Evolutionary conservation across 2,113 vertebrate genomes (phyloP).

Genomic region (Jacana jacana): DNA sequence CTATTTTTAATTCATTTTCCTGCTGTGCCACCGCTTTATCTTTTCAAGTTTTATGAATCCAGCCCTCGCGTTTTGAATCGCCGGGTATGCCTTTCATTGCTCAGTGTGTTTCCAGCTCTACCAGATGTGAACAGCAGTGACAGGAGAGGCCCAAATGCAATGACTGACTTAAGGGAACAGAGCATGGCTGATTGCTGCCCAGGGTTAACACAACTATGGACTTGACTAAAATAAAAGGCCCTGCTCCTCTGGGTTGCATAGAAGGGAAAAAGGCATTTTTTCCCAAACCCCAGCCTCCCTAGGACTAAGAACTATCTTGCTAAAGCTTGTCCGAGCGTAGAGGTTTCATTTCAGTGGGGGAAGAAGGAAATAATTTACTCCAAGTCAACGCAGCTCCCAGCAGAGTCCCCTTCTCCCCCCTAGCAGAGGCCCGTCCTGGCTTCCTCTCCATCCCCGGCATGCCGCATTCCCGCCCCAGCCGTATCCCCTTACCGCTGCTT

Average conservation of each 20-base stretch:
- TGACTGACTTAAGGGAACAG: not conserved
- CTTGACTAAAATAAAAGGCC: not conserved
- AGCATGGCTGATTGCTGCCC: not conserved
- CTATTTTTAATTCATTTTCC: slow-evolving; percentile 49
- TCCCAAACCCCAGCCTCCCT: not conserved
- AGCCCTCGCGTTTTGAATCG: not conserved
- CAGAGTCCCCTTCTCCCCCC: not conserved
- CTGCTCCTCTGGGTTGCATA: not conserved
- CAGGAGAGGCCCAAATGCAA: not conserved
- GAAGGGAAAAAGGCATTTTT: not conserved
- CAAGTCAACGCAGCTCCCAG: not conserved
- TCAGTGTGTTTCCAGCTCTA: not conserved
- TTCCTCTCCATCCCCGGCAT: not conserved
- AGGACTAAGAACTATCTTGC: not conserved
- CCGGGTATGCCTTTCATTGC: not conserved
- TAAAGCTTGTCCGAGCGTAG: not conserved
- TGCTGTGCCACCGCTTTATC: not conserved
- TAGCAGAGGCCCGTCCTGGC: not conserved
- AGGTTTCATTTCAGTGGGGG: not conserved
- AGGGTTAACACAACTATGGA: not conserved
- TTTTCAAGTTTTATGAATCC: slow-evolving; percentile 17
- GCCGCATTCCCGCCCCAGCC: not conserved
- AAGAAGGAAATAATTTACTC: not conserved
- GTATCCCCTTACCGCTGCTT: not conserved
- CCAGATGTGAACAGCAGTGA: not conserved